Percentiles rank a stretch among this genome's conserved stretches.
Evolutionary conservation across 1,140 invertebrate genomes (phyloP).

Genomic region (Lethrus apterus): DNA sequence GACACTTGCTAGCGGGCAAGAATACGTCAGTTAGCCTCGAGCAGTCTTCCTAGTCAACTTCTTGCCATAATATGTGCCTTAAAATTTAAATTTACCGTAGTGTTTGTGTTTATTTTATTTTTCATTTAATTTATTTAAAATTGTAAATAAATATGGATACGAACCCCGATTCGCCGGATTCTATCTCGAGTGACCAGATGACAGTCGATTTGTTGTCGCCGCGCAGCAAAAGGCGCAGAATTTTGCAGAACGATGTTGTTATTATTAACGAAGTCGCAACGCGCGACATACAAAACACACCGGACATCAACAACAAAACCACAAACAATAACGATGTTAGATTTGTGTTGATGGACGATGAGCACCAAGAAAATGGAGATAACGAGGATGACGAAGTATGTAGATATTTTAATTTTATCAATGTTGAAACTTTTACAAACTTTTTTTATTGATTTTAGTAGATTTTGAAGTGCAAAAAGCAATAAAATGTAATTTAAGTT

Average conservation of each 20-base stretch:
- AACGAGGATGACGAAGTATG: slow-evolving; percentile 47
- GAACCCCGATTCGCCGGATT: slow-evolving; percentile 39
- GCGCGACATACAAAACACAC: slow-evolving; percentile 37
- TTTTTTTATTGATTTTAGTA: background rate
- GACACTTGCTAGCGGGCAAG: slow-evolving; percentile 34
- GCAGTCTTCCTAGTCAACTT: slow-evolving; percentile 34
- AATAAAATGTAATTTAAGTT: too few species aligned
- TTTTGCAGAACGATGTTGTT: slow-evolving; percentile 19
- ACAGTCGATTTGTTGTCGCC: slow-evolving; percentile 36
- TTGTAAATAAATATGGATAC: slow-evolving; percentile 27
- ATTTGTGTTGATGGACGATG: slow-evolving; percentile 49
- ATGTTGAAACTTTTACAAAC: background rate
- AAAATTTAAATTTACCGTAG: background rate
- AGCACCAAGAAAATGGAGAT: slow-evolving; percentile 42
- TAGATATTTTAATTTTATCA: slow-evolving; percentile 20
- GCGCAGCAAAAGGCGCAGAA: slow-evolving; percentile 28
- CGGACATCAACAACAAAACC: slow-evolving; percentile 38
- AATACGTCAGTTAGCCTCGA: slow-evolving; percentile 36
- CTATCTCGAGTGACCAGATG: slow-evolving; percentile 36
- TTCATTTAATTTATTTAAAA: slow-evolving; percentile 1
- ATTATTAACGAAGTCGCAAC: slow-evolving; percentile 22
- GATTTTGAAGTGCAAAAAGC: too few species aligned
- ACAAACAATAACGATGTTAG: slow-evolving; percentile 51
- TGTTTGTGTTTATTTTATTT: slow-evolving; percentile 1
- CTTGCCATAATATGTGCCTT: slow-evolving; percentile 20